These are phyloP conservation scores for Pelobates fuscus DNA, from an alignment of 2,113 vertebrate species.

Conservation along the genomic window DNA sequence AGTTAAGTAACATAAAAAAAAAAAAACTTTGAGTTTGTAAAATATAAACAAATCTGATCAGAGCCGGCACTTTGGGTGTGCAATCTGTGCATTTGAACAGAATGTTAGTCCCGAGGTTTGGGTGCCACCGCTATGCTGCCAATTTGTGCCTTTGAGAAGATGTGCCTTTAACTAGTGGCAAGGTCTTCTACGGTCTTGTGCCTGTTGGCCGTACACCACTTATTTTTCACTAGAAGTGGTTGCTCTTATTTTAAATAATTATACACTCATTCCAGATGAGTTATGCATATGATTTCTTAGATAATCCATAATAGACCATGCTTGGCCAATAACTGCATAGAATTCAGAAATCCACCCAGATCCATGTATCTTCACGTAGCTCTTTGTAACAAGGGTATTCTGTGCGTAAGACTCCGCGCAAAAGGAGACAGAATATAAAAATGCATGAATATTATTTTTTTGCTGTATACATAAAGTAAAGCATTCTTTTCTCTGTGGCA, in stretches of 20 bases:
- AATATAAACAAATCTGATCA: not conserved
- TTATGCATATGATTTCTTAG: too few relatives aligned
- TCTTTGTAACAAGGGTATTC: not conserved
- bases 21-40: not conserved
- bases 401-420: constrained; percentile 5
- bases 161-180: too few relatives aligned
- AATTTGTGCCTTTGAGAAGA: too few relatives aligned
- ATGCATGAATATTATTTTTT: constrained; percentile 4
- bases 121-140: too few relatives aligned
- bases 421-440: constrained; percentile 7
- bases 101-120: too few relatives aligned
- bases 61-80: not conserved
- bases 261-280: not conserved
- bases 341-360: not conserved
- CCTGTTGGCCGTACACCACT: too few relatives aligned
- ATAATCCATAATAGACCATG: too few relatives aligned
- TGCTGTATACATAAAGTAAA: constrained; percentile 14
- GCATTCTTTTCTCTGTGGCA: constrained; percentile 11
- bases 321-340: not conserved
- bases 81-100: too few relatives aligned
- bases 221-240: too few relatives aligned
- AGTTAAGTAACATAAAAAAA: not conserved
- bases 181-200: too few relatives aligned
- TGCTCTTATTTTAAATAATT: too few relatives aligned
- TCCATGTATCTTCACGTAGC: not conserved